These are phyloP conservation scores for Colletes gigas DNA, from an alignment of 1,140 invertebrate genomes.

Conservation along the genomic window DNA sequence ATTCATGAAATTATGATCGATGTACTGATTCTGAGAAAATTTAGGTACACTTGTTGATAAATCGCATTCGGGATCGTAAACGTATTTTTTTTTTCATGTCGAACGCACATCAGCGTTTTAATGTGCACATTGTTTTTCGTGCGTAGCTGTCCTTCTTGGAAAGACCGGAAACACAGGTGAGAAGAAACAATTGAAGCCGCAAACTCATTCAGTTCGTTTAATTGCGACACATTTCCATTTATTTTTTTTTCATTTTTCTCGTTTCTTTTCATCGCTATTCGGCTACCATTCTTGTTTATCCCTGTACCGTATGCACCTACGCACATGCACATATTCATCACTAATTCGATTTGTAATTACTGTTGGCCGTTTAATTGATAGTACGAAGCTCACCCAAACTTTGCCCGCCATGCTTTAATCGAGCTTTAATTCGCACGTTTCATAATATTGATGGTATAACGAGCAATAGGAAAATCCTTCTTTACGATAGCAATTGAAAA, in stretches of 20 bases:
- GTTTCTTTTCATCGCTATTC: neutral
- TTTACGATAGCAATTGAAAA: neutral
- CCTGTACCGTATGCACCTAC: neutral
- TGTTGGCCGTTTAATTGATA: constrained; percentile 37
- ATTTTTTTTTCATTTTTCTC: neutral
- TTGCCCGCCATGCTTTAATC: constrained; percentile 2
- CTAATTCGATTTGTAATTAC: constrained; percentile 40
- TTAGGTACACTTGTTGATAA: too few relatives aligned
- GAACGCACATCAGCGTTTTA: constrained; percentile 57
- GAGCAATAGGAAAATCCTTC: neutral
- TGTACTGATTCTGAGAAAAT: neutral
- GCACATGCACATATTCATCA: constrained; percentile 9
- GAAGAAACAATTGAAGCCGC: constrained; percentile 50
- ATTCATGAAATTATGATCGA: constrained; percentile 21
- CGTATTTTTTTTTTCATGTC: constrained; percentile 12
- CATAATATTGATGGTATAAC: neutral
- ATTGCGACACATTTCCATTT: neutral
- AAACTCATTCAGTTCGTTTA: constrained; percentile 18
- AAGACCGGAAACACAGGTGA: constrained; percentile 81
- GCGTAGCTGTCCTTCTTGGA: constrained; percentile 79
- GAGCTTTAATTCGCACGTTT: constrained; percentile 20
- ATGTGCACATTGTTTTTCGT: constrained; percentile 68
- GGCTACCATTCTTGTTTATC: neutral
- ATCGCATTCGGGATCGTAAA: neutral
- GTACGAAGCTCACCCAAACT: constrained; percentile 25